Conservation (phyloP, 2,113 vertebrate species). For the Erinaceus europaeus region DNA sequence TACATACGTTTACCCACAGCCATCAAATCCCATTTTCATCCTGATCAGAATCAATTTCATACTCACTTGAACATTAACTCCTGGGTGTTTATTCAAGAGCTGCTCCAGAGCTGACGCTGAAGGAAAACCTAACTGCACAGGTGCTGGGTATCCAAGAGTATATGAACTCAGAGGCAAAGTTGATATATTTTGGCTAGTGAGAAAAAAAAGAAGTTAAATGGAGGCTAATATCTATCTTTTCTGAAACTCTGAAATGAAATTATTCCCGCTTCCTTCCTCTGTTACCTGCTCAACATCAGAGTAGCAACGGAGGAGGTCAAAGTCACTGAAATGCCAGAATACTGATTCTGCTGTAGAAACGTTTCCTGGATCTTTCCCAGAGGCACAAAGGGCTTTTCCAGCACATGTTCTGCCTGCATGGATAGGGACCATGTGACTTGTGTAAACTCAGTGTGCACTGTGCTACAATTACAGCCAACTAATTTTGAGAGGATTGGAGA, state of each 20-base stretch:
- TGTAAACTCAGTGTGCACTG: not conserved
- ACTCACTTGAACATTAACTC: slow-evolving; percentile 65
- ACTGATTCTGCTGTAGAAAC: not conserved
- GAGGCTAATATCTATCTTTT: not conserved
- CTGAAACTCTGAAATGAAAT: not conserved
- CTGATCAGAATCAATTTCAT: not conserved
- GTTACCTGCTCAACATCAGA: slow-evolving; percentile 56
- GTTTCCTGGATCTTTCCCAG: slow-evolving; percentile 37
- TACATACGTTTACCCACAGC: not conserved
- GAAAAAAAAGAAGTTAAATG: not conserved
- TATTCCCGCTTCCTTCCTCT: not conserved
- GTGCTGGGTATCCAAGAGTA: slow-evolving; percentile 36
- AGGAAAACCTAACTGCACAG: slow-evolving; percentile 53
- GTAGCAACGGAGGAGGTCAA: not conserved
- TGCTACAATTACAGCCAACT: not conserved
- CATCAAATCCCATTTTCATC: not conserved
- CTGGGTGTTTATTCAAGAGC: not conserved
- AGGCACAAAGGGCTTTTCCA: slow-evolving; percentile 13
- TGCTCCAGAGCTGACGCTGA: not conserved
- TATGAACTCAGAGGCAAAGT: slow-evolving; percentile 45
- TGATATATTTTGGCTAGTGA: slow-evolving; percentile 43
- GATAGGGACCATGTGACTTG: not conserved
- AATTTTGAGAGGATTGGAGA: not conserved
- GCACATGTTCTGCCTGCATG: slow-evolving; percentile 24
- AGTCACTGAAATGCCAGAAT: not conserved